phyloP scores from a whole-genome alignment of 2,797 vertebrate species.

The Sebastes trivittatus region DNA sequence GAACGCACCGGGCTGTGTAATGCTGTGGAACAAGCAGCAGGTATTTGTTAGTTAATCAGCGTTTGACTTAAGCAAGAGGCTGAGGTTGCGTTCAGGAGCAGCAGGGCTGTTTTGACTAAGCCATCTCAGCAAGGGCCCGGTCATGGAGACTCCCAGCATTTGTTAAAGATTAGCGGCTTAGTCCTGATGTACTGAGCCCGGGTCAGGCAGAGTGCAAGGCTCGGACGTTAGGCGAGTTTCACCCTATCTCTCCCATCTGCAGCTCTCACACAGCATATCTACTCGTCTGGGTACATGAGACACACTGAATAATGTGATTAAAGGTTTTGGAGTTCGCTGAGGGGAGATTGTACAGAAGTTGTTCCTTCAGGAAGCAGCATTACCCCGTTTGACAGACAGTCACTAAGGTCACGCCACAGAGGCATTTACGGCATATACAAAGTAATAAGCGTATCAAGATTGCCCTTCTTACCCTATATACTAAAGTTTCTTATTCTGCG shows the following conservation, averaged over 20 bases:
- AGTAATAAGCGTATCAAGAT: conserved; percentile 37
- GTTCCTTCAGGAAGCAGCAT: conserved; percentile 40
- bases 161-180: conserved; percentile 83
- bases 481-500: background rate
- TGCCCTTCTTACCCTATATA: background rate
- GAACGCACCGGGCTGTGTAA: conserved; percentile 51
- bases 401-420: conserved; percentile 44
- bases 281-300: conserved; percentile 58
- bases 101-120: conserved; percentile 84
- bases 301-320: conserved; percentile 77
- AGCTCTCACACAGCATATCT: conserved; percentile 61
- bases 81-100: conserved; percentile 70
- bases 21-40: conserved; percentile 78
- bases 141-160: conserved; percentile 84
- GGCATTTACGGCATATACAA: conserved; percentile 17
- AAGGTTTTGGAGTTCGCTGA: conserved; percentile 47
- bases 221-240: conserved; percentile 52
- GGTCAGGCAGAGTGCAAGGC: conserved; percentile 82
- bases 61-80: conserved; percentile 71
- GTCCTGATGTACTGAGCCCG: conserved; percentile 71
- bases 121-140: conserved; percentile 75
- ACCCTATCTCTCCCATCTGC: conserved; percentile 72
- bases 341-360: conserved; percentile 42
- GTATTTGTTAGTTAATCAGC: conserved; percentile 83
- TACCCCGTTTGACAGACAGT: conserved; percentile 48